phyloP scores from a whole-genome alignment of 2,888 invertebrate genomes.

The Heliconius sara region DNA sequence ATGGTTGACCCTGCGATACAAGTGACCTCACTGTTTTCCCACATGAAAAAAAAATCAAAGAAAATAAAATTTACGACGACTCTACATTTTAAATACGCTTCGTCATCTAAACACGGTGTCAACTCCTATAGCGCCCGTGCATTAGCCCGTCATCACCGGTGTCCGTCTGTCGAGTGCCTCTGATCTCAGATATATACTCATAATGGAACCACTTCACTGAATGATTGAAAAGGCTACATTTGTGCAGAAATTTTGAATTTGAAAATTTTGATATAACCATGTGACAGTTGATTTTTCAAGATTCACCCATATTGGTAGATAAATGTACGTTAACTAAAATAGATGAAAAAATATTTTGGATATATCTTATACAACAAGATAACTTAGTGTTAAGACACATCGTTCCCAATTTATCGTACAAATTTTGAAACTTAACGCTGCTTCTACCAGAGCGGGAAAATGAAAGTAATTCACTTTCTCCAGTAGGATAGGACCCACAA shows the following conservation, averaged over 20 bases:
- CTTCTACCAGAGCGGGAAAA: too few species aligned
- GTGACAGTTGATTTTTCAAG: too few species aligned
- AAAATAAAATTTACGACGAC: not conserved
- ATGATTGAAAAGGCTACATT: conserved; percentile 23
- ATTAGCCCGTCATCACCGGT: conserved; percentile 62
- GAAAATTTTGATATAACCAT: not conserved
- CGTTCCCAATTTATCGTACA: too few species aligned
- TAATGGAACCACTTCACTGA: conserved; percentile 29
- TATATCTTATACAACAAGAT: too few species aligned
- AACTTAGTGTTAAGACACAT: not conserved
- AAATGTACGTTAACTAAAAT: too few species aligned
- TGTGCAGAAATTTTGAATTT: not conserved
- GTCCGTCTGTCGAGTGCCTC: conserved; percentile 35
- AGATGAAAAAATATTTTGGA: too few species aligned
- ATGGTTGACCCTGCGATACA: too few species aligned
- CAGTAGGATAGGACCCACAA: too few species aligned
- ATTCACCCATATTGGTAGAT: not conserved
- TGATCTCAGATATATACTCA: conserved; percentile 45
- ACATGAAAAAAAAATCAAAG: not conserved
- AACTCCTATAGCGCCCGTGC: conserved; percentile 57
- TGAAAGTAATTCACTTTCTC: too few species aligned
- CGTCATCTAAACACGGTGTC: conserved; percentile 55
- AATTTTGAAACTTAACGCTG: too few species aligned
- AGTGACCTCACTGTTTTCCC: too few species aligned
- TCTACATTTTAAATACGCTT: not conserved